Conservation (phyloP, 1,140 invertebrate species). For the Lepidostoma basale region DNA sequence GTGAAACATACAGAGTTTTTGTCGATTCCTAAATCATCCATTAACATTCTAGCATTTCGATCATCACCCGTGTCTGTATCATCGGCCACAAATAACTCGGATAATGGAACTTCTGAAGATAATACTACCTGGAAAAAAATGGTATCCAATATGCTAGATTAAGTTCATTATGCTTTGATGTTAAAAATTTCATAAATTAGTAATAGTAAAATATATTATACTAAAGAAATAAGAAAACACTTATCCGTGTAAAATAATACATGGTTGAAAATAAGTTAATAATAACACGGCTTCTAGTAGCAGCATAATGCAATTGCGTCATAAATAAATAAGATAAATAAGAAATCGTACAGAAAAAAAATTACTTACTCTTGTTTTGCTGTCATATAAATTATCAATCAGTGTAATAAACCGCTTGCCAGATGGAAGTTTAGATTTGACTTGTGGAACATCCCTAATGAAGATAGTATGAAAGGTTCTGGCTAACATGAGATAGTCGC, state of each 20-base stretch:
- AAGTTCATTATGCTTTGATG: too few species aligned
- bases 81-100: slow-evolving; percentile 33
- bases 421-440: slow-evolving; percentile 79
- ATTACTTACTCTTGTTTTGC: slow-evolving; percentile 73
- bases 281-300: too few species aligned
- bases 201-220: too few species aligned
- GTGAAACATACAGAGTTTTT: slow-evolving; percentile 43
- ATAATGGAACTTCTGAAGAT: slow-evolving; percentile 33
- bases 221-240: too few species aligned
- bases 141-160: too few species aligned
- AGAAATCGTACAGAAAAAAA: too few species aligned
- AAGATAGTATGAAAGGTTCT: slow-evolving; percentile 95
- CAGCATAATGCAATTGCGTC: too few species aligned
- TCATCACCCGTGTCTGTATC: slow-evolving; percentile 19
- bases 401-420: slow-evolving; percentile 95
- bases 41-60: slow-evolving; percentile 31
- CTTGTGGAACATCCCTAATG: slow-evolving; percentile 85
- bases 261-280: too few species aligned
- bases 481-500: slow-evolving; percentile 91
- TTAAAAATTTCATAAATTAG: too few species aligned
- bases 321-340: too few species aligned
- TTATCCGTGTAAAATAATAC: too few species aligned
- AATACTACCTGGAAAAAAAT: slow-evolving; percentile 30
- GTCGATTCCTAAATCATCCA: slow-evolving; percentile 45
- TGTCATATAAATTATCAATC: slow-evolving; percentile 97